phyloP scores from a whole-genome alignment of 2,888 invertebrate genomes.

The Limnephilus auricula region DNA sequence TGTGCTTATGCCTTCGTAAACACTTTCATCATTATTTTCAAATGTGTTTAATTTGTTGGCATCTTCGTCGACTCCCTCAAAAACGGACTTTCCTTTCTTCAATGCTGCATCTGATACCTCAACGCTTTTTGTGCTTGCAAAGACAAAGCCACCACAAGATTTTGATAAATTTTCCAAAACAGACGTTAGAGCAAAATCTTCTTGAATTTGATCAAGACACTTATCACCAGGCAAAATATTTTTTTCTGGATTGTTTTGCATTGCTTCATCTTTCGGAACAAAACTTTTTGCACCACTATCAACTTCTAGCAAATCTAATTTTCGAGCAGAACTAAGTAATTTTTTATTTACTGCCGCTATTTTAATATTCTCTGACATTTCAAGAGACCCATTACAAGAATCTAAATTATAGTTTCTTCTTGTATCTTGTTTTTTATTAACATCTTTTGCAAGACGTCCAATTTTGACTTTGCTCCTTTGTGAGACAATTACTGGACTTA shows the following conservation, averaged over 20 bases:
- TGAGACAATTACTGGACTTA: constrained; percentile 27
- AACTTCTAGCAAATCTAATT: not conserved
- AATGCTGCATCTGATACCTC: not conserved
- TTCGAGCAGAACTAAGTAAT: not conserved
- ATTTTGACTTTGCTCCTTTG: constrained; percentile 17
- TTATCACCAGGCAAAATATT: not conserved
- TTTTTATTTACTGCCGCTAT: not conserved
- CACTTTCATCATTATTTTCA: constrained; percentile 15
- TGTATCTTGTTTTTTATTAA: not conserved
- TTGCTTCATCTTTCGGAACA: not conserved
- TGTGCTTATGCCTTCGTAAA: constrained; percentile 5
- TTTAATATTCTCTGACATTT: not conserved
- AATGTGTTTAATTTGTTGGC: not conserved
- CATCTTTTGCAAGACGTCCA: not conserved
- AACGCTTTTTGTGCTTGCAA: constrained; percentile 7
- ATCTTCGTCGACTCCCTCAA: constrained; percentile 17
- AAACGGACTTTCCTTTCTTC: not conserved
- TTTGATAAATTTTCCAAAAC: not conserved
- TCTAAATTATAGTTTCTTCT: not conserved
- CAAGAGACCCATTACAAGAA: not conserved
- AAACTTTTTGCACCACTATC: not conserved
- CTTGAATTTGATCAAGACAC: not conserved
- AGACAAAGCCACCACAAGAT: not conserved
- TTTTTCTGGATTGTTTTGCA: not conserved
- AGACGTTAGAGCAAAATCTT: not conserved